Base-by-base conservation (phyloP, 2,113 vertebrate genomes). In the Chaenocephalus aceratus region DNA sequence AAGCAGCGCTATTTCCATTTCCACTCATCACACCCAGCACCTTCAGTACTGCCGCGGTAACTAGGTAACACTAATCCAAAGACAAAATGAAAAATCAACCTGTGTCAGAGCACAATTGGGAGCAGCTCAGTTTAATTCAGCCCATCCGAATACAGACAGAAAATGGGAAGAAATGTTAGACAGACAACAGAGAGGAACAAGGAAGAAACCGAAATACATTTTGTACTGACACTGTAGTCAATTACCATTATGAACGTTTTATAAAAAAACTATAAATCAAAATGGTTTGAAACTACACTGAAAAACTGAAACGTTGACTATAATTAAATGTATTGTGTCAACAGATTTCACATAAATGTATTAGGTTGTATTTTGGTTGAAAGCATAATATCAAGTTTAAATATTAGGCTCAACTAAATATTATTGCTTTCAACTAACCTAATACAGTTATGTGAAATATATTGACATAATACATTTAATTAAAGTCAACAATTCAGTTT, bases 21-120 rank as follows among this genome's bases (percentile, higher is more conserved):
- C 11, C 61, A 48, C 72, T 62, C 52, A 3, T 90, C 85, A 72
- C 58, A 59, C 51, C 34, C 5, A 74, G 77, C 80, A 84, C 36
- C 36, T 53, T 71, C 45, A 8, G 21, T 54, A 73, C 34, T 26
- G 30, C 21, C 26, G 58, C 8, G 13, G 75, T 79, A 82, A 86
- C 79, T 53, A 86, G 72, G 78, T 83, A 83, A 86, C 83, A 72
- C 49, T 77, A 79, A 87, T 83, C 86, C 85, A 72, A 34, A 64
- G 71, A 70, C 71, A 71, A 77, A 75, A 86, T 72, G 58, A 66
- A n/a, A 36, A 68, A 45, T 26, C 66, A 61, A 26, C n/a, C 10
- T 6, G 53, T 54, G 56, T 77, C 64, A 54, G 63, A 81, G n/a
- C 36, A 41, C 76, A 81, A 18, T 52, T 12, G 51, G 6, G 36